Percentiles rank a stretch among this genome's conserved stretches.
Evolutionary conservation across 2,797 vertebrate species (phyloP).

Genomic region (Hafferia zeledoni): DNA sequence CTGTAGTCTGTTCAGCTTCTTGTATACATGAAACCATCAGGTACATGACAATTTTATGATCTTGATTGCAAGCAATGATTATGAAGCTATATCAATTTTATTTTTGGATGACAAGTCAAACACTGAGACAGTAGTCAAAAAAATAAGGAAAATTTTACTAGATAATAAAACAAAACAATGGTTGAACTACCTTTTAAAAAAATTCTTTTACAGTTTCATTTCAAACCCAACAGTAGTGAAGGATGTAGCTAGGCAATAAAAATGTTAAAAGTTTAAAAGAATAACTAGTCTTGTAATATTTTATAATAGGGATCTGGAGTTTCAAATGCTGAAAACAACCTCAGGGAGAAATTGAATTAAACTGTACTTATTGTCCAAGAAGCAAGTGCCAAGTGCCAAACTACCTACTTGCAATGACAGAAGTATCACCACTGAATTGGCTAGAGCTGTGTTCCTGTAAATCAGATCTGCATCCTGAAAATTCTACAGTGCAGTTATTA

Average conservation of each 20-base stretch:
- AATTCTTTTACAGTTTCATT: neutral
- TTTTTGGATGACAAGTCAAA: neutral
- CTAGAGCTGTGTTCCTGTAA: neutral
- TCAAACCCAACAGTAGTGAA: neutral
- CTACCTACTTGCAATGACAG: neutral
- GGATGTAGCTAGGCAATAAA: neutral
- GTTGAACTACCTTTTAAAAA: neutral
- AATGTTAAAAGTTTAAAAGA: neutral
- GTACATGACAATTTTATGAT: neutral
- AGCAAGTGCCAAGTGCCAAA: neutral
- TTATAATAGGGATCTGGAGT: neutral
- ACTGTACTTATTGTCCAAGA: neutral
- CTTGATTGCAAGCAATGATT: neutral
- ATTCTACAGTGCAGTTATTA: neutral
- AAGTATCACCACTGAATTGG: neutral
- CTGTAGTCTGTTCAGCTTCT: neutral
- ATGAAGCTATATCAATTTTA: neutral
- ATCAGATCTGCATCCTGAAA: neutral
- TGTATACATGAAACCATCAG: neutral
- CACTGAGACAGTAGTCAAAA: neutral
- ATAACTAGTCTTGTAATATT: neutral
- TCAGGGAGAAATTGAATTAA: neutral
- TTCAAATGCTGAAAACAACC: neutral
- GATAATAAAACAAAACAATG: neutral
- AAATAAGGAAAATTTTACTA: neutral